Conservation (phyloP, 2,888 invertebrate species). For the Cosmia pyralina region DNA sequence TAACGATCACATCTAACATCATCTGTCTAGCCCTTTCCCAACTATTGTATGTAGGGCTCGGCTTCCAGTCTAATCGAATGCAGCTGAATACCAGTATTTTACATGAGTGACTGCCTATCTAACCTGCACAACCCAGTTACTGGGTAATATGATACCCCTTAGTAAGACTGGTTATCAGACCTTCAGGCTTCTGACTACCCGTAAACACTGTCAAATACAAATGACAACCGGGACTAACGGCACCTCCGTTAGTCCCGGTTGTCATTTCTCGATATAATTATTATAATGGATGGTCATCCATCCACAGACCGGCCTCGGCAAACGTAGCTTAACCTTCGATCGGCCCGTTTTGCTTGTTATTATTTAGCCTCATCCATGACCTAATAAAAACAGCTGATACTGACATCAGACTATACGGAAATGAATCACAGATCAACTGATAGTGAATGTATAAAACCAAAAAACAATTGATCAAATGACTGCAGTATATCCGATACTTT, state of each 20-base stretch:
- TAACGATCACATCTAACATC: neutral
- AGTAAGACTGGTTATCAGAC: neutral
- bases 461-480: constrained; percentile 50
- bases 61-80: neutral
- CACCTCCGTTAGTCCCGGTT: too few species aligned
- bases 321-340: neutral
- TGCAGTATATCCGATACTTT: constrained; percentile 40
- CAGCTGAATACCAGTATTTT: neutral
- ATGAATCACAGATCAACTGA: constrained; percentile 15
- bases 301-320: neutral
- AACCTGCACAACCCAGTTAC: neutral
- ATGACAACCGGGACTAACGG: neutral
- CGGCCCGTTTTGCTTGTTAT: neutral
- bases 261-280: too few species aligned
- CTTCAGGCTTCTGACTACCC: neutral
- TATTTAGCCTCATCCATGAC: constrained; percentile 18
- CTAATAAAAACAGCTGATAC: constrained; percentile 19
- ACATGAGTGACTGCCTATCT: neutral
- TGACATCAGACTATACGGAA: constrained; percentile 35
- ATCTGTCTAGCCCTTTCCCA: neutral
- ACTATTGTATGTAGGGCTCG: neutral
- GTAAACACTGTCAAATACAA: neutral
- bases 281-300: neutral
- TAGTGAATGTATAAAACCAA: constrained; percentile 24
- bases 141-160: neutral